Percentiles rank a stretch among this genome's conserved stretches.
phyloP scores from a whole-genome alignment of 2,113 vertebrate species.

The Crocuta crocuta region DNA sequence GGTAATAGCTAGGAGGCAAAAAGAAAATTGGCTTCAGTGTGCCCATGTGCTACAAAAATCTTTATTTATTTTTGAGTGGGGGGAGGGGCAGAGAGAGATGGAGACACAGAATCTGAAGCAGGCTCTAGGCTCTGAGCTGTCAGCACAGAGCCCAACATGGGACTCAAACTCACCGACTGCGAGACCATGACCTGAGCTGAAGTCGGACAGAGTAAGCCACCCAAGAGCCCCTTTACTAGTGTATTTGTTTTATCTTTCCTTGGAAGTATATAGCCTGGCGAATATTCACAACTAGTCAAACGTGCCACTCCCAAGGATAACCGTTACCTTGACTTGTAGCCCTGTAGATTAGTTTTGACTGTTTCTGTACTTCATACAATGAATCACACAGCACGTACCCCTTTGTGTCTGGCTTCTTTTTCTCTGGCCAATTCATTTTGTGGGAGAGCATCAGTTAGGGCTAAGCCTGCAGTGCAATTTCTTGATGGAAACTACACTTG shows the following conservation, averaged over 20 bases:
- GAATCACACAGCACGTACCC: not conserved
- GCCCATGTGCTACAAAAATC: not conserved
- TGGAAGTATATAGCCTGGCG: not conserved
- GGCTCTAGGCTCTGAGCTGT: no score
- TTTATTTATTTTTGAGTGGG: not conserved
- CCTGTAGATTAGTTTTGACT: not conserved
- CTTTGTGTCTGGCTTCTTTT: not conserved
- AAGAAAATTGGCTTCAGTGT: not conserved
- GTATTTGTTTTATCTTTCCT: not conserved
- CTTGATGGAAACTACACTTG: not conserved
- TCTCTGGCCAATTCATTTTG: constrained; percentile 38
- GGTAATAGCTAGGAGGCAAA: not conserved
- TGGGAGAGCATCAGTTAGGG: not conserved
- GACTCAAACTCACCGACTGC: no score
- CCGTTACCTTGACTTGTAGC: not conserved
- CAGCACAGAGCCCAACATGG: no score
- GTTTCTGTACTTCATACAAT: not conserved
- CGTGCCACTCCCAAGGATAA: not conserved
- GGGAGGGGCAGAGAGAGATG: no score
- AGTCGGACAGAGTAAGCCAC: no score
- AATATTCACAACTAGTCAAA: not conserved
- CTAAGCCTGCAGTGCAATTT: not conserved
- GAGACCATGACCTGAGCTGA: no score
- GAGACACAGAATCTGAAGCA: no score
- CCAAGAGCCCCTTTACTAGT: no score